Conservation (phyloP, 1,140 invertebrate genomes). For the Drosophila teissieri region DNA sequence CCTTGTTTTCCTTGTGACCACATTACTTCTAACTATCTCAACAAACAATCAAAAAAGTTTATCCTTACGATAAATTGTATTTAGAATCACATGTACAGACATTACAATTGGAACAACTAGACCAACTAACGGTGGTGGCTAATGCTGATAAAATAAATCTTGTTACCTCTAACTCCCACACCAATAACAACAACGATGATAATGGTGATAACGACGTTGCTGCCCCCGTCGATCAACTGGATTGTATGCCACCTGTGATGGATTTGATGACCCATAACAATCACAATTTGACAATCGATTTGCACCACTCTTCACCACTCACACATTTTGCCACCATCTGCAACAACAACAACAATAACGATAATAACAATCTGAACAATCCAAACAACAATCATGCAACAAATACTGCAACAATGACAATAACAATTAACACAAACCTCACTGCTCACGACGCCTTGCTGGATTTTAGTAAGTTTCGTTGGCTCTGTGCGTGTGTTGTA, state of each 20-base stretch:
- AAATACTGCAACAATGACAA: slow-evolving; percentile 57
- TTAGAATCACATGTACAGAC: slow-evolving; percentile 87
- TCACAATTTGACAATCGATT: slow-evolving; percentile 50
- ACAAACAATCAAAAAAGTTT: slow-evolving; percentile 61
- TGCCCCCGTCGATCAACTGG: slow-evolving; percentile 41
- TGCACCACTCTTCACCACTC: slow-evolving; percentile 57
- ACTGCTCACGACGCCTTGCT: slow-evolving; percentile 75
- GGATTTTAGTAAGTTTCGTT: slow-evolving; percentile 83
- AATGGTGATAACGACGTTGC: slow-evolving; percentile 36
- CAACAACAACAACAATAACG: slow-evolving; percentile 34
- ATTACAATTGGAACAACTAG: slow-evolving; percentile 87
- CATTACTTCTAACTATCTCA: slow-evolving; percentile 35
- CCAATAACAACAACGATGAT: slow-evolving; percentile 37
- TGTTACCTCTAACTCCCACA: slow-evolving; percentile 84
- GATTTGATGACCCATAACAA: slow-evolving; percentile 53
- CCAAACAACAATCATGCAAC: slow-evolving; percentile 47
- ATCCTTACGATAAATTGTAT: slow-evolving; percentile 84
- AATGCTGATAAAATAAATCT: slow-evolving; percentile 85
- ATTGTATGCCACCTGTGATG: slow-evolving; percentile 45
- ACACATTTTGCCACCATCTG: slow-evolving; percentile 69
- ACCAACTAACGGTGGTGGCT: slow-evolving; percentile 86
- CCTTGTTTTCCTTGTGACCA: slow-evolving; percentile 22
- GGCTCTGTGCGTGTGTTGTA: slow-evolving; percentile 72
- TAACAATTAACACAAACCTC: slow-evolving; percentile 65
- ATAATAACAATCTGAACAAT: slow-evolving; percentile 27